Evolutionary conservation across 1,140 invertebrate genomes (phyloP).

Genomic region (Meloidogyne chitwoodi): DNA sequence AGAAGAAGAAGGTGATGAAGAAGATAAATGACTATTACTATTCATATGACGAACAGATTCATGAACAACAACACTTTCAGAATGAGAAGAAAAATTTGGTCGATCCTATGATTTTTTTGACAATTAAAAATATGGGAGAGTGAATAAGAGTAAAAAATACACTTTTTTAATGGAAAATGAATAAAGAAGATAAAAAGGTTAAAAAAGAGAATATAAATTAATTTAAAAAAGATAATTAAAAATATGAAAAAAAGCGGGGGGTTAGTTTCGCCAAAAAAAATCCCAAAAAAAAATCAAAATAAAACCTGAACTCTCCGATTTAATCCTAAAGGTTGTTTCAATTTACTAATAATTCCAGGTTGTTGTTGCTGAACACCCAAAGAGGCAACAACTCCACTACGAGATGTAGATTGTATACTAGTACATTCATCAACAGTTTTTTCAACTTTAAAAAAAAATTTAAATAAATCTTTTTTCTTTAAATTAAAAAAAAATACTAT

Average conservation of each 20-base stretch:
- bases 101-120: neutral
- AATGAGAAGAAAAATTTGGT: neutral
- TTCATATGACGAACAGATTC: neutral
- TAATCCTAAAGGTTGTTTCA: slow-evolving; percentile 56
- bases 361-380: slow-evolving; percentile 38
- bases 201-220: neutral
- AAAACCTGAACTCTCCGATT: slow-evolving; percentile 52
- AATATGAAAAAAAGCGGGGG: too few species aligned
- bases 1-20: neutral
- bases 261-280: neutral
- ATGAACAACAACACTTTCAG: neutral
- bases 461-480: neutral
- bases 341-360: slow-evolving; percentile 57
- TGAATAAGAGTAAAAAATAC: neutral
- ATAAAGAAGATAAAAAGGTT: neutral
- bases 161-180: neutral
- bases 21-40: neutral
- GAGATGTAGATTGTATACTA: neutral
- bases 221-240: neutral
- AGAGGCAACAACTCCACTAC: neutral
- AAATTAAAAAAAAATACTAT: neutral
- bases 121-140: neutral
- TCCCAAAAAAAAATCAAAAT: neutral
- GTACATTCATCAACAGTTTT: neutral
- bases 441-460: neutral